Evolutionary conservation across 2,888 invertebrate species (phyloP), one percentile per base, ranked within the genome.

Genomic region (Drosophila putrida): DNA sequence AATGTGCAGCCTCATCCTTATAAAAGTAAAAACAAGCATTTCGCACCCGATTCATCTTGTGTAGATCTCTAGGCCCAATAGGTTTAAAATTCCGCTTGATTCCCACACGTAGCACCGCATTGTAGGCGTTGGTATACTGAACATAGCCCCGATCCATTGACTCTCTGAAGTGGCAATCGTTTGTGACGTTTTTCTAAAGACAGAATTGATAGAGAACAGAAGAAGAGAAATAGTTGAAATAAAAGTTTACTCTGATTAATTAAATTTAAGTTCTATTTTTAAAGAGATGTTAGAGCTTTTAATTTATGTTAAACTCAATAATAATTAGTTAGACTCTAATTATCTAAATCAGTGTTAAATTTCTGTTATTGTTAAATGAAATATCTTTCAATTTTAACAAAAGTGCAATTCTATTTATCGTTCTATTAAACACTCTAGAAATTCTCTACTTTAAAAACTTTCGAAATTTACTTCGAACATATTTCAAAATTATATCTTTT

Each of bases 131-230:
- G 43, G 82, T 78, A 47, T 85, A 92, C 62, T 84, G 82, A 67
- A 80, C 87, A 58, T 91, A 89, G 4, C 92, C 91, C 41, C 74
- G 83, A 60, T 89, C 87, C 69, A 92, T 73, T 28, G 81, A 78
- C 78, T 91, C 91, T 54, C 74, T 83, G 77, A 91, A 91, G 69
- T 91, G 90, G 59, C 91, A 91, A 62, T 90, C 90, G 58, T 86
- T 83, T 79, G 85, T 90, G 74, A 78, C 81, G 73, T 81, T 86
- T 91, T 80, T 92, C 91, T 91, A 78, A 43, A 47, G 25, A 13
- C 8, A 35, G n/a, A 55, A 38, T 39, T 4, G 5, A 13, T 15
- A 27, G 9, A 6, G 41, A 8, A 43, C 0, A 11, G 10, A 38
- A 38, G 11, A 39, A 31, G 33, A 15, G 11, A 49, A 49, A 13